A percentile compares a stretch with the other conserved stretches of the same genome.
Evolutionary conservation across 2,113 vertebrate genomes (phyloP).

Genomic region (Aegypius monachus): DNA sequence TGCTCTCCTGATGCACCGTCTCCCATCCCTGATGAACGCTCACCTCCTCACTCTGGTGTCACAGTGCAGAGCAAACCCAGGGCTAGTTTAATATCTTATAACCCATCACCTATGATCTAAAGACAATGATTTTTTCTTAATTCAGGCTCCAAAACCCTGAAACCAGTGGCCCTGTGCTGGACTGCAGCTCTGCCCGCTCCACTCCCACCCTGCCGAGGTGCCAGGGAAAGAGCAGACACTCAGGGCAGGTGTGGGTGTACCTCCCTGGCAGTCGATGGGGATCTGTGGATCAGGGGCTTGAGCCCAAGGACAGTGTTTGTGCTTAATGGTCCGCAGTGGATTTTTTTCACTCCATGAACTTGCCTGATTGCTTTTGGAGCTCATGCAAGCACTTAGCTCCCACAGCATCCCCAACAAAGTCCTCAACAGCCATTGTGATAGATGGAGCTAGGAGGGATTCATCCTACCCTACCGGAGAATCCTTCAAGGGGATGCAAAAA

Average conservation of each 20-base stretch:
- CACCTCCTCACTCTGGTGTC: background rate
- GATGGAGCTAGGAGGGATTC: background rate
- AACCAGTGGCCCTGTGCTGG: background rate
- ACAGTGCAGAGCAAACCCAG: background rate
- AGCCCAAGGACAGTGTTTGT: background rate
- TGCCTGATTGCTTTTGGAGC: background rate
- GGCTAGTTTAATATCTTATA: background rate
- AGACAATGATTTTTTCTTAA: background rate
- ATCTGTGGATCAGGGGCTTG: background rate
- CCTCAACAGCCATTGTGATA: background rate
- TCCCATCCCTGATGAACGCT: accelerated
- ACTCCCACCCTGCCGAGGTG: background rate
- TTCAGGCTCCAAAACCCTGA: background rate
- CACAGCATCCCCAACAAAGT: background rate
- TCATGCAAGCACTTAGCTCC: background rate
- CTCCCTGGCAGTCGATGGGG: background rate
- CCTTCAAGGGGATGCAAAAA: background rate
- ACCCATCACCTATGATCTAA: background rate
- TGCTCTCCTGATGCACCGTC: accelerated
- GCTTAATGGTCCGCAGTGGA: background rate
- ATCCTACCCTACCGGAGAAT: background rate
- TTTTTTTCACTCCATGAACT: background rate
- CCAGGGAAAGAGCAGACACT: background rate
- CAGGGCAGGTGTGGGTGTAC: background rate
- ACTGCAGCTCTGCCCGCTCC: background rate